These are phyloP conservation scores for Cheilosia impressa DNA, from an alignment of 2,888 invertebrate species.

Conservation along the genomic window DNA sequence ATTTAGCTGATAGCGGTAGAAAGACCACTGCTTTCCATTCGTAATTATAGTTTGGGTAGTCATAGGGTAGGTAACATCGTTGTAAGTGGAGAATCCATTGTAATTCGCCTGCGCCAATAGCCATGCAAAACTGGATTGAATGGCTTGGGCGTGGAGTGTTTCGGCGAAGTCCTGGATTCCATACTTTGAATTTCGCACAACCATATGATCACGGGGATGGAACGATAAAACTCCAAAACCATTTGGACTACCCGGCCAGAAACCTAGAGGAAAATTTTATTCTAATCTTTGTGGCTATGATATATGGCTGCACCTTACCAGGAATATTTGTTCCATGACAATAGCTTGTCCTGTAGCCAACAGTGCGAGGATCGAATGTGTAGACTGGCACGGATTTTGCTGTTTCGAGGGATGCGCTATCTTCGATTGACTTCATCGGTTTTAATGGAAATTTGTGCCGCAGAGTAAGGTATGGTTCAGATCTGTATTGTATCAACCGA, in stretches of 20 bases:
- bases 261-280: constrained; percentile 85
- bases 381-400: constrained; percentile 85
- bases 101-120: constrained; percentile 91
- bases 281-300: neutral
- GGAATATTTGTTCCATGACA: constrained; percentile 90
- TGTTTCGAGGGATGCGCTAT: constrained; percentile 85
- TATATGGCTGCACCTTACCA: constrained; percentile 84
- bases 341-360: constrained; percentile 86
- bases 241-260: constrained; percentile 92
- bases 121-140: constrained; percentile 92
- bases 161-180: constrained; percentile 86
- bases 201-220: constrained; percentile 87
- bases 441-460: constrained; percentile 88
- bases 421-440: constrained; percentile 86
- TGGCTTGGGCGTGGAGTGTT: constrained; percentile 89
- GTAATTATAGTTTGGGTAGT: constrained; percentile 94
- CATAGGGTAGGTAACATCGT: constrained; percentile 95
- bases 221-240: constrained; percentile 92
- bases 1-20: constrained; percentile 96
- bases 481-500: constrained; percentile 89
- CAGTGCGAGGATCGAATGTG: constrained; percentile 86
- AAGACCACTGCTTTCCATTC: constrained; percentile 93
- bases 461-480: constrained; percentile 87
- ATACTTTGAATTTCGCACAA: constrained; percentile 83
- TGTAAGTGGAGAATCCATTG: constrained; percentile 95